Evolutionary conservation across 2,113 vertebrate species (phyloP).

Genomic region (Hippocampus mohnikei): DNA sequence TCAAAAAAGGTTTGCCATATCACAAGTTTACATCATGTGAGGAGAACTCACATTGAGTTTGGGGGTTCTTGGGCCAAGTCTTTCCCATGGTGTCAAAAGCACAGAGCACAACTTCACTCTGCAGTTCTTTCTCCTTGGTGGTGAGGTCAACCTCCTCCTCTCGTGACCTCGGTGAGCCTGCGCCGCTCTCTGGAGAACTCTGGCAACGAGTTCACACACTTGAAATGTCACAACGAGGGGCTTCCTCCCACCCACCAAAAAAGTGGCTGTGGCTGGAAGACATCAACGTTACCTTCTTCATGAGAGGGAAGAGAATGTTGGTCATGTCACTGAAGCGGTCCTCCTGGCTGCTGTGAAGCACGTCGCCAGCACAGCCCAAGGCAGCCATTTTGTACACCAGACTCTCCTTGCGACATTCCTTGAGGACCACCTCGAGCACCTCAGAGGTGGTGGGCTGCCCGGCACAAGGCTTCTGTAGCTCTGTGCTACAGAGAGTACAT

Average conservation of each 20-base stretch:
- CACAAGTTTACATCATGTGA: not conserved
- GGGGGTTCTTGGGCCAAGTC: constrained; percentile 80
- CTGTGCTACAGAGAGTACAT: constrained; percentile 47
- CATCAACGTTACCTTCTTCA: constrained; percentile 83
- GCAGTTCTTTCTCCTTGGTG: constrained; percentile 79
- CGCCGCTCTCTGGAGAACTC: constrained; percentile 75
- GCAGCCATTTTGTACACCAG: constrained; percentile 87
- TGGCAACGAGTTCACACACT: constrained; percentile 42
- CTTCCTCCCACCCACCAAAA: not conserved
- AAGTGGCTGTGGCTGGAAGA: not conserved
- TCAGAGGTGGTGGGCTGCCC: constrained; percentile 81
- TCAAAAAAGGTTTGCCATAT: too few species aligned
- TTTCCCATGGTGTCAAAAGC: constrained; percentile 91
- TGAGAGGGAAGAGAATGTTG: constrained; percentile 86
- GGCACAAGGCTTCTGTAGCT: constrained; percentile 79
- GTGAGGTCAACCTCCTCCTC: constrained; percentile 74
- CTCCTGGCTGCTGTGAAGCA: constrained; percentile 83
- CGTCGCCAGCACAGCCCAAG: constrained; percentile 78
- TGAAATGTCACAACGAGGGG: not conserved
- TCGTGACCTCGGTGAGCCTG: constrained; percentile 61
- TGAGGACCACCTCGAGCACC: constrained; percentile 82
- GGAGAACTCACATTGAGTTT: constrained; percentile 83
- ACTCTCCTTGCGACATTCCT: constrained; percentile 89
- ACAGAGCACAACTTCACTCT: constrained; percentile 83
- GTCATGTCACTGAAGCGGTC: constrained; percentile 85